Conservation (phyloP, 2,113 vertebrate genomes). For the human region GRCh38 chr5:167573501-167574000, state of each 20-base stretch:
- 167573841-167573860: conserved; percentile 86
- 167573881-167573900: neutral
- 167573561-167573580: conserved; percentile 82
- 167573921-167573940: conserved; percentile 81
- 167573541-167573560: conserved; percentile 71
- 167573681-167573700: conserved; percentile 87
- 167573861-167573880: conserved; percentile 81
- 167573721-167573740: conserved; percentile 88
- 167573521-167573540: conserved; percentile 51
- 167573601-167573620: conserved; percentile 88
- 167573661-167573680: conserved; percentile 87
- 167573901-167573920: neutral
- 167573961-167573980: conserved; percentile 88
- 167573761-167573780: conserved; percentile 89
- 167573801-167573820: conserved; percentile 84
- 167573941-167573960: conserved; percentile 86
- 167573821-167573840: conserved; percentile 90
- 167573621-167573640: conserved; percentile 90
- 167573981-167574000: conserved; percentile 96
- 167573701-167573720: conserved; percentile 89
- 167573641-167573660: conserved; percentile 84
- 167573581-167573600: conserved; percentile 83
- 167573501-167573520: neutral
- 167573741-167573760: conserved; percentile 88
- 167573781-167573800: conserved; percentile 89